Percentiles rank a stretch among this genome's conserved stretches.
These are phyloP conservation scores for Rafetus swinhoei DNA, from an alignment of 2,113 vertebrate genomes.

Conservation along the genomic window DNA sequence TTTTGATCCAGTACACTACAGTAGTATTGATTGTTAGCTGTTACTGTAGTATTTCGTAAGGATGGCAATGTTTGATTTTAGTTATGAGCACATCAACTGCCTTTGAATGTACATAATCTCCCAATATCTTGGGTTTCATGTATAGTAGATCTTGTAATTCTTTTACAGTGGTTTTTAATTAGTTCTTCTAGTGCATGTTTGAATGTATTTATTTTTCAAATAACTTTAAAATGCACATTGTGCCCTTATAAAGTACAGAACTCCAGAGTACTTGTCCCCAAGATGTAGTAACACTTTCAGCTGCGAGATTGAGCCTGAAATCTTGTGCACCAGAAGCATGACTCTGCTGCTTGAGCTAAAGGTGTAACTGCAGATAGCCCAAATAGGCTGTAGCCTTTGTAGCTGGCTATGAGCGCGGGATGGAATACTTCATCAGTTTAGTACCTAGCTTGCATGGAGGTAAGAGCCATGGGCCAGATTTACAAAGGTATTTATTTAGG, in stretches of 20 bases:
- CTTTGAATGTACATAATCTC: neutral
- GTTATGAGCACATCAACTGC: neutral
- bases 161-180: neutral
- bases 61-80: neutral
- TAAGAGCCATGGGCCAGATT: neutral
- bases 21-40: neutral
- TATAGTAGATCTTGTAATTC: neutral
- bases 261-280: neutral
- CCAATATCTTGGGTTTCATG: neutral
- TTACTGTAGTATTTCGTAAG: neutral
- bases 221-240: neutral
- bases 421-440: neutral
- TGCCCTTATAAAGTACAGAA: neutral
- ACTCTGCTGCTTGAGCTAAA: neutral
- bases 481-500: neutral
- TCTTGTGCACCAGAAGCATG: neutral
- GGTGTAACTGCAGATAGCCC: neutral
- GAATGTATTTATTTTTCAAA: neutral
- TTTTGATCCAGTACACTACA: neutral
- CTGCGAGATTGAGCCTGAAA: neutral
- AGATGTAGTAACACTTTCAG: neutral
- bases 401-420: neutral
- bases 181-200: neutral
- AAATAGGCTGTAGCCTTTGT: neutral
- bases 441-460: neutral